Percentiles rank a stretch among this genome's conserved stretches.
phyloP scores from a whole-genome alignment of 2,888 invertebrate species.

The Teleogryllus oceanicus region DNA sequence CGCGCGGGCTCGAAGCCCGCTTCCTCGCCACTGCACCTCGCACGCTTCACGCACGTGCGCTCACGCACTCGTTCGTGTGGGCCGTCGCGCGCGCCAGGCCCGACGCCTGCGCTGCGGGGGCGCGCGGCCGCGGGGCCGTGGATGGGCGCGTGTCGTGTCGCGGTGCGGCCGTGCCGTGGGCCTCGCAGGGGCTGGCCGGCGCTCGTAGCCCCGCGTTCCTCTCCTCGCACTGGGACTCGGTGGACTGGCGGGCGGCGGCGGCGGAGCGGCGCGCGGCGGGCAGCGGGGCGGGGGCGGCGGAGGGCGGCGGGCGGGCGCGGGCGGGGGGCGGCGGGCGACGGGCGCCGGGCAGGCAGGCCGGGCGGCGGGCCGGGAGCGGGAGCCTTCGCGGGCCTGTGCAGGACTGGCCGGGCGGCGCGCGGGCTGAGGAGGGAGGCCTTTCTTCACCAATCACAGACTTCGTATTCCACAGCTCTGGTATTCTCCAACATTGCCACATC shows the following conservation, averaged over 20 bases:
- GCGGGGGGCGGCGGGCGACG: background rate
- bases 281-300: background rate
- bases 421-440: background rate
- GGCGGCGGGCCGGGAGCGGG: background rate
- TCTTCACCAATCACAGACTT: background rate
- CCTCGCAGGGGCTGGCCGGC: background rate
- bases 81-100: no score
- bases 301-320: background rate
- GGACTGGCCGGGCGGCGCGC: background rate
- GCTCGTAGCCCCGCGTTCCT: no score
- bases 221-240: no score
- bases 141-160: no score
- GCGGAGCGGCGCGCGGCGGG: no score
- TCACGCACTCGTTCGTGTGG: no score
- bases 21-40: no score
- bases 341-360: background rate
- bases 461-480: conserved; percentile 1
- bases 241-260: background rate
- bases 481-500: conserved; percentile 18
- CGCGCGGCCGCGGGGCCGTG: background rate
- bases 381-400: background rate
- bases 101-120: no score
- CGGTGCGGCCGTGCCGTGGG: background rate
- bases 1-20: no score
- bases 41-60: no score